phyloP scores from a whole-genome alignment of 2,113 vertebrate species.

The Patagioenas fasciata region DNA sequence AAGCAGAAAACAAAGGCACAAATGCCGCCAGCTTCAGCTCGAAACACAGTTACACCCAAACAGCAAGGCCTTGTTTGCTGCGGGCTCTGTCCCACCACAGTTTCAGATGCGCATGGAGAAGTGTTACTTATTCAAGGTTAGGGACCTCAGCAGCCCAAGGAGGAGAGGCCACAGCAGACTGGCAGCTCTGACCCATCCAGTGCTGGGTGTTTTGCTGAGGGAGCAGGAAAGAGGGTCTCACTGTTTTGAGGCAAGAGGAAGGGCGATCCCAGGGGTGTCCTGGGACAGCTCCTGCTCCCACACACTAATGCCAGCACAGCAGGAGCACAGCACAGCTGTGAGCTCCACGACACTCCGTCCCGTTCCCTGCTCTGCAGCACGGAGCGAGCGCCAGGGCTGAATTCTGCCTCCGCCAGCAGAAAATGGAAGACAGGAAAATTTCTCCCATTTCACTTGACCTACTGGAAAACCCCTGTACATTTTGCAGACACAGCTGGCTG shows the following conservation, averaged over 20 bases:
- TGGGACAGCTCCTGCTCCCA: background rate
- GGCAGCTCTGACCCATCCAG: background rate
- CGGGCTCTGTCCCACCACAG: fast-evolving
- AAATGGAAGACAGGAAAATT: background rate
- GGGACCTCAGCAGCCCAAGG: background rate
- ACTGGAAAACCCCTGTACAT: background rate
- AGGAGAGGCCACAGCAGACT: fast-evolving
- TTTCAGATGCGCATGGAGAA: fast-evolving
- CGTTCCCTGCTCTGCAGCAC: background rate
- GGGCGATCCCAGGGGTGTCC: background rate
- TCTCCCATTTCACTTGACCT: background rate
- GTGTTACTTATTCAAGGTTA: background rate
- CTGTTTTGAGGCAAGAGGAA: background rate
- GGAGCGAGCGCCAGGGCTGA: background rate
- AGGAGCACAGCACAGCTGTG: fast-evolving
- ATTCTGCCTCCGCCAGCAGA: background rate
- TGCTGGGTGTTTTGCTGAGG: fast-evolving
- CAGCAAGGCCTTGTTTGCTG: background rate
- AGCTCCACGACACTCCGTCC: background rate
- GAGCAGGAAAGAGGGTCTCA: background rate
- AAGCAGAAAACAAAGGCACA: slow-evolving; percentile 29
- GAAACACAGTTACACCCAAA: slow-evolving; percentile 39
- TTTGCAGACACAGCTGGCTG: background rate
- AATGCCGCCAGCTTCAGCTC: slow-evolving; percentile 3
- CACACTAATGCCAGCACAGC: background rate